phyloP scores from a whole-genome alignment of 2,888 invertebrate genomes.

The Heliconius sara region DNA sequence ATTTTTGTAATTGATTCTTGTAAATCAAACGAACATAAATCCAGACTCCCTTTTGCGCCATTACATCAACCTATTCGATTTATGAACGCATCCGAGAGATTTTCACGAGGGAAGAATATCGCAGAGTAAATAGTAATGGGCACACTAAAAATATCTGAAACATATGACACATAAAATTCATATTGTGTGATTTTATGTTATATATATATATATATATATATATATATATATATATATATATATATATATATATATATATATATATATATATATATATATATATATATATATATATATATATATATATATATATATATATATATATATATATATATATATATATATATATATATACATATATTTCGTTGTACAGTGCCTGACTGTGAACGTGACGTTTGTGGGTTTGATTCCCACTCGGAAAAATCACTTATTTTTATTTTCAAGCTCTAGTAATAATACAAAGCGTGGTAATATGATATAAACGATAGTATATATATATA shows the following conservation, averaged over 20 bases:
- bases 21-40: not conserved
- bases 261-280: too few relatives aligned
- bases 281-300: too few relatives aligned
- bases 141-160: conserved; percentile 35
- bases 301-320: too few relatives aligned
- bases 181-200: conserved; percentile 1
- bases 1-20: not conserved
- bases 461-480: not conserved
- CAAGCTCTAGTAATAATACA: not conserved
- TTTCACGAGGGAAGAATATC: conserved; percentile 72
- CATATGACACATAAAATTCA: not conserved
- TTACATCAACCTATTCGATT: conserved; percentile 82
- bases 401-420: not conserved
- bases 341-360: too few relatives aligned
- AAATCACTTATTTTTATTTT: not conserved
- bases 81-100: conserved; percentile 80
- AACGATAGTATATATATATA: too few relatives aligned
- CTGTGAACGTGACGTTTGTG: not conserved
- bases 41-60: conserved; percentile 73
- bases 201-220: not conserved
- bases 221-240: too few relatives aligned
- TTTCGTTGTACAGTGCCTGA: too few relatives aligned
- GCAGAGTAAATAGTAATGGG: conserved; percentile 71
- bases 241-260: too few relatives aligned
- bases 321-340: too few relatives aligned